Percentiles rank a stretch among this genome's conserved stretches.
phyloP scores from a whole-genome alignment of 2,113 vertebrate genomes.

The Cephalopterus ornatus region DNA sequence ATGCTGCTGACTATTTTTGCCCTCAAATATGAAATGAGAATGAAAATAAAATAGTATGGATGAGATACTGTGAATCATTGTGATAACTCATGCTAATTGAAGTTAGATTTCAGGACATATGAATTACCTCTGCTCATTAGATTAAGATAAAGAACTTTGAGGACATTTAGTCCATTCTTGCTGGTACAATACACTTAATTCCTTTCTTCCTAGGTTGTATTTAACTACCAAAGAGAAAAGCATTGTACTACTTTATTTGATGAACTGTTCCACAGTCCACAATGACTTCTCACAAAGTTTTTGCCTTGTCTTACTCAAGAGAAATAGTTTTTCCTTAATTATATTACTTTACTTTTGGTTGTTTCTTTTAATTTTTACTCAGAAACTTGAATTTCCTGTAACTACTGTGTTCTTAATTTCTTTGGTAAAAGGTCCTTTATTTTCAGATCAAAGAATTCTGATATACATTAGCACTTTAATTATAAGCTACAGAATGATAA shows the following conservation, averaged over 20 bases:
- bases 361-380: conserved; percentile 7
- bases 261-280: not conserved
- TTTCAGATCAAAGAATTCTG: conserved; percentile 55
- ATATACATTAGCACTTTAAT: conserved; percentile 3
- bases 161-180: not conserved
- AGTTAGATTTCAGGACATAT: not conserved
- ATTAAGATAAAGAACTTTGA: not conserved
- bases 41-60: not conserved
- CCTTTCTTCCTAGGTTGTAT: not conserved
- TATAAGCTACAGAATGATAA: not conserved
- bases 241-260: not conserved
- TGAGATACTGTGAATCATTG: not conserved
- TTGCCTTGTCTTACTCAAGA: not conserved
- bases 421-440: conserved; percentile 25
- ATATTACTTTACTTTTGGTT: not conserved
- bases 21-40: not conserved
- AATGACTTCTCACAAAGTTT: not conserved
- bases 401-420: conserved; percentile 16
- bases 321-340: conserved; percentile 7
- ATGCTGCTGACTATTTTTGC: not conserved
- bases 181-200: not conserved
- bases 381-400: conserved; percentile 1
- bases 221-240: not conserved
- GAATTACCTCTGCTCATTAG: not conserved
- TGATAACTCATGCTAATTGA: not conserved